Base-by-base conservation (phyloP, 2,888 invertebrate genomes). In the Lithosia quadra region DNA sequence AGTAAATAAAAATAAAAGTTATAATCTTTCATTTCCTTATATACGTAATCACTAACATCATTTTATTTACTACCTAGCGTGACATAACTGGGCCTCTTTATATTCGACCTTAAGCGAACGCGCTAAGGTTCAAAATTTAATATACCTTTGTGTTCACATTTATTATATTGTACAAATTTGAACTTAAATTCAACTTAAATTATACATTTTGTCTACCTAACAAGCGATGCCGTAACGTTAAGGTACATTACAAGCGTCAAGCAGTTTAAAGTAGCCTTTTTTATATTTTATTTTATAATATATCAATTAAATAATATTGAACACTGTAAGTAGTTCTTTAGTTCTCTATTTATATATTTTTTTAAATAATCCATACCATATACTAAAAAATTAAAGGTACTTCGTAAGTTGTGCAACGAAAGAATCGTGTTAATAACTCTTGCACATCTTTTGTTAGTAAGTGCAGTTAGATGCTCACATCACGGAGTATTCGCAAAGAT, bases 211-310 rank as follows among this genome's bases (percentile, higher is more conserved):
- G 56, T 64, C 79, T 82, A 82, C 60, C 69, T 80, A 80, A 71
- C 68, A 71, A 77, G 75, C 71, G 71, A 69, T 67, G 65, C 67
- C 61, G 34, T 77, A 55, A 71, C 61, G 62, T 43, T 68, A 66
- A 79, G 77, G 71, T 80, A 81, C 81, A 79, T 73, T 33, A 49
- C 76, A 80, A 81, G 81, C 83, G 58, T 68, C 33, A 79, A 79
- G 76, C 81, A 34, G 68, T 71, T 72, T 71, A 11, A n/a, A 34
- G n/a, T 65, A 70, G 53, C 5, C 21, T 63, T 58, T 28, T n/a
- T 63, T 55, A 28, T 33, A 53, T 4, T 39, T 10, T 55, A 33
- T 60, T 55, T 59, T 21, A 59, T 36, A 36, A 13, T 59, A 60
- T 34, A 61, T 28, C 36, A n/a, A 55, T 24, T 60, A 24, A n/a